Percentiles rank a stretch among this genome's conserved stretches.
Conservation (phyloP, 2,797 vertebrate species). For the Chelon auratus region DNA sequence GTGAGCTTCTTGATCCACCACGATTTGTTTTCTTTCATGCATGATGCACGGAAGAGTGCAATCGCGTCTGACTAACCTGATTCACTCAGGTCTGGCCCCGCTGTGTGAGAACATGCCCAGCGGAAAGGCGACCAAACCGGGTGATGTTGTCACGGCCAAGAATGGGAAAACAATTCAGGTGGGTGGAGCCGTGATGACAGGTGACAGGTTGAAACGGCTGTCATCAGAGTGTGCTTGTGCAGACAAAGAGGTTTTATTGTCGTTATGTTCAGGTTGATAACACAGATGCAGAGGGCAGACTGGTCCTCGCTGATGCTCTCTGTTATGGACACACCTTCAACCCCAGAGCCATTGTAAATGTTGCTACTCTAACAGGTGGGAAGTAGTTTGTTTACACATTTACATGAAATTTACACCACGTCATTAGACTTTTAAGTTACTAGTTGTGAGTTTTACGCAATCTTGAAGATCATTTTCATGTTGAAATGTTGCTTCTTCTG, state of each 20-base stretch:
- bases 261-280: constrained; percentile 90
- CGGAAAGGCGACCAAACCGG: constrained; percentile 94
- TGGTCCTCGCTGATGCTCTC: constrained; percentile 93
- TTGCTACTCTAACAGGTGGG: constrained; percentile 95
- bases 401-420: not conserved
- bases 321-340: constrained; percentile 93
- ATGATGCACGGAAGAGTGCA: not conserved
- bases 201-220: not conserved
- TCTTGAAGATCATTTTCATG: not conserved
- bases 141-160: constrained; percentile 93
- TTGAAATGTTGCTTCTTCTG: not conserved
- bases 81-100: constrained; percentile 89
- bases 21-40: not conserved
- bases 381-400: constrained; percentile 1
- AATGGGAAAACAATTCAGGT: constrained; percentile 99
- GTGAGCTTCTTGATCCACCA: constrained; percentile 76
- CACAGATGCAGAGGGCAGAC: constrained; percentile 95
- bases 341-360: constrained; percentile 90
- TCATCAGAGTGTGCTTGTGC: not conserved
- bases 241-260: not conserved
- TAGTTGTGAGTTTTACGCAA: not conserved
- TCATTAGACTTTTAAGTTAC: not conserved
- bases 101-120: constrained; percentile 99
- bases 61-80: not conserved
- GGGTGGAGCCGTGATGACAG: not conserved